phyloP scores from a whole-genome alignment of 1,140 invertebrate genomes.

The Cataglyphis hispanica region DNA sequence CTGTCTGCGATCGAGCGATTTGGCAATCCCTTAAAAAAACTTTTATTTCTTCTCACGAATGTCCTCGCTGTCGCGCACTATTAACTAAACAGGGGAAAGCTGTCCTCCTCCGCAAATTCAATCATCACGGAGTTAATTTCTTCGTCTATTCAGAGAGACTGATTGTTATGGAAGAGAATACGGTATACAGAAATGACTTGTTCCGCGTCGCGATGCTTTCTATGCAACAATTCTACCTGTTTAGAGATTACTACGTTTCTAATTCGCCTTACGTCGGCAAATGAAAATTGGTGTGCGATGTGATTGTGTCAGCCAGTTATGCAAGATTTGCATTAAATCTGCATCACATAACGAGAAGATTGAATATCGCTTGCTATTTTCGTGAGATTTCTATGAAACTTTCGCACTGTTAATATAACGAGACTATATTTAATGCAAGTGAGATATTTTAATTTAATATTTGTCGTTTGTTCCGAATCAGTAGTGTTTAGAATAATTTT shows the following conservation, averaged over 20 bases:
- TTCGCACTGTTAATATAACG: background rate
- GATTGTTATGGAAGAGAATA: background rate
- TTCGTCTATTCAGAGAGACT: slow-evolving; percentile 11
- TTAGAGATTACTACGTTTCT: slow-evolving; percentile 17
- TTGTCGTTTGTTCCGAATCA: background rate
- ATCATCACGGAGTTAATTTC: slow-evolving; percentile 31
- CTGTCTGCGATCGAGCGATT: slow-evolving; percentile 14
- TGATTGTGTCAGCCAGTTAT: slow-evolving; percentile 9
- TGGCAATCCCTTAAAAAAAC: background rate
- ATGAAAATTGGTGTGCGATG: slow-evolving; percentile 17
- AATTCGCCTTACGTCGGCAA: slow-evolving; percentile 33
- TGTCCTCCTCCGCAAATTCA: slow-evolving; percentile 31
- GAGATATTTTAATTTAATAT: background rate
- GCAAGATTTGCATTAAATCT: slow-evolving; percentile 9
- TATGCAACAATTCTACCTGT: slow-evolving; percentile 1
- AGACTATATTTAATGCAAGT: slow-evolving; percentile 3
- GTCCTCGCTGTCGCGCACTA: background rate
- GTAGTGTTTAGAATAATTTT: background rate
- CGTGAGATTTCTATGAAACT: slow-evolving; percentile 5
- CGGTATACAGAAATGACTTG: background rate
- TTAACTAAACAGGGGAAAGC: slow-evolving; percentile 48
- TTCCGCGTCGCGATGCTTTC: background rate
- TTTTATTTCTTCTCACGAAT: background rate
- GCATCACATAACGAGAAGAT: slow-evolving; percentile 1
- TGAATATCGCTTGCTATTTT: slow-evolving; percentile 1